Evolutionary conservation across 2,113 vertebrate species (phyloP).

Genomic region (Mellivora capensis): DNA sequence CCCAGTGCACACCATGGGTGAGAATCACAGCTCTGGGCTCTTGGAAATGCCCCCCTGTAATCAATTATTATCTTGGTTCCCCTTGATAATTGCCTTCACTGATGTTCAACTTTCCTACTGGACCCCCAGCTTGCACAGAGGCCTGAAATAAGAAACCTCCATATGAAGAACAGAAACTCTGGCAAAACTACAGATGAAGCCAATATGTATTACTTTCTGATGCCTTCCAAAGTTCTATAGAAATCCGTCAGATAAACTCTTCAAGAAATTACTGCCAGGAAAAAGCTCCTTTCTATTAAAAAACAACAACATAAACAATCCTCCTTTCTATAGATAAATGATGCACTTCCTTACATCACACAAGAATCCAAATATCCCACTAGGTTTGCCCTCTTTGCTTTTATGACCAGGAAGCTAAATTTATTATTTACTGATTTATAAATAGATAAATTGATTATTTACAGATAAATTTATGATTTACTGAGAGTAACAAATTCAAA

Average conservation of each 20-base stretch:
- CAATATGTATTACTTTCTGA: background rate
- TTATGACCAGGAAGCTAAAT: background rate
- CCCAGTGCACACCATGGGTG: background rate
- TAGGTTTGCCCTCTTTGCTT: background rate
- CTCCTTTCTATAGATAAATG: background rate
- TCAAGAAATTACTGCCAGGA: background rate
- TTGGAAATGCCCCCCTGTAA: background rate
- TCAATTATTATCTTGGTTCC: background rate
- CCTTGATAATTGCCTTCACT: background rate
- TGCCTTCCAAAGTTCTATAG: background rate
- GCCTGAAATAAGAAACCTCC: background rate
- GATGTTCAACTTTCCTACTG: background rate
- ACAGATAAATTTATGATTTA: no score
- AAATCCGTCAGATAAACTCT: background rate
- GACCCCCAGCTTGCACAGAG: background rate
- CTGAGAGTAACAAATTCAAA: no score
- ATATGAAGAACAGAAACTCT: background rate
- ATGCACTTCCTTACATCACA: background rate
- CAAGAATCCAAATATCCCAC: background rate
- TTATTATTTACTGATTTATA: background rate
- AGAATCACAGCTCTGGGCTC: background rate
- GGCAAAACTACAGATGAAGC: background rate
- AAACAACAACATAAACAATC: no score
- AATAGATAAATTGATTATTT: no score
- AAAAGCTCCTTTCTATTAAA: background rate